Percentiles rank a stretch among this genome's conserved stretches.
Evolutionary conservation across 2,888 invertebrate species (phyloP).

Genomic region (Chymomyza fuscimana): DNA sequence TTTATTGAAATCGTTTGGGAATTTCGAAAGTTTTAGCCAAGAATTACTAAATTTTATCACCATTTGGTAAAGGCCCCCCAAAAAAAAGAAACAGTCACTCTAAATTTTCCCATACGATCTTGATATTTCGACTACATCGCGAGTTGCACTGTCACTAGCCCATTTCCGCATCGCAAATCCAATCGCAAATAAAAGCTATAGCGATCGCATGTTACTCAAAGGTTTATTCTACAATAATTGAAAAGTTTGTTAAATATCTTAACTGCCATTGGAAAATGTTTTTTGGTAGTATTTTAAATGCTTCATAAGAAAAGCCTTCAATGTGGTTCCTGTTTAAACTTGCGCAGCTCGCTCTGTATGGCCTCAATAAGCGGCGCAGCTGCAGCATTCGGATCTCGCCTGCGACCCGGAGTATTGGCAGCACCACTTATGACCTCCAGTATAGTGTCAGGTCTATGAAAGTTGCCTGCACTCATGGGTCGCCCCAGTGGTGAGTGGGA

Average conservation of each 20-base stretch:
- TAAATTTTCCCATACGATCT: too few species aligned
- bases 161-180: too few species aligned
- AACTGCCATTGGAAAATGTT: neutral
- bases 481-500: conserved; percentile 81
- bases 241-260: neutral
- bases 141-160: too few species aligned
- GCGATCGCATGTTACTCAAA: neutral
- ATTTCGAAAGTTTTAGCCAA: too few species aligned
- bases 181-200: too few species aligned
- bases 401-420: conserved; percentile 48
- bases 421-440: conserved; percentile 51
- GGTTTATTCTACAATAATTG: neutral
- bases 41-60: too few species aligned
- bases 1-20: too few species aligned
- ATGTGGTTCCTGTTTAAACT: conserved; percentile 74
- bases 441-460: conserved; percentile 81
- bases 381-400: conserved; percentile 82
- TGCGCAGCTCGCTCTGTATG: conserved; percentile 86
- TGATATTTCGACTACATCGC: too few species aligned
- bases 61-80: too few species aligned
- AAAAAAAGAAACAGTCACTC: too few species aligned
- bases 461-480: conserved; percentile 85
- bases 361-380: conserved; percentile 91
- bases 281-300: neutral
- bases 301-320: neutral